A percentile compares a stretch with the other conserved stretches of the same genome.
Evolutionary conservation across 2,113 vertebrate genomes (phyloP).

Genomic region (Dasyornis broadbenti): DNA sequence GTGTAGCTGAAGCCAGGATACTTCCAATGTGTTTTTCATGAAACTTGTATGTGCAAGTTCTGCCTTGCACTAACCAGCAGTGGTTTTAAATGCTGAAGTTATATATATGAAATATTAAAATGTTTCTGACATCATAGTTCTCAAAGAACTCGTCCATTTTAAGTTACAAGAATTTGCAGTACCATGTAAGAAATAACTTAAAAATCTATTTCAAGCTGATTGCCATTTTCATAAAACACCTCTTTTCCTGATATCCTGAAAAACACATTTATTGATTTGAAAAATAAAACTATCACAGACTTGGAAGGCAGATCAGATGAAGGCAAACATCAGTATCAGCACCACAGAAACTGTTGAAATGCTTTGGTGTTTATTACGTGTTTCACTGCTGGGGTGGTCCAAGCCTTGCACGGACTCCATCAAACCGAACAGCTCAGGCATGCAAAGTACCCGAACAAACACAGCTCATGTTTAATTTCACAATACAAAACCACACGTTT

Average conservation of each 20-base stretch:
- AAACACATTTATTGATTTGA: not conserved
- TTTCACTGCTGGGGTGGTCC: not conserved
- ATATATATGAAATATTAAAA: not conserved
- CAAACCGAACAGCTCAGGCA: not conserved
- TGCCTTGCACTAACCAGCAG: not conserved
- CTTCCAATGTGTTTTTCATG: not conserved
- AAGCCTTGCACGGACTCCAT: not conserved
- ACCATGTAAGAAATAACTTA: not conserved
- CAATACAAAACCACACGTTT: rapidly evolving
- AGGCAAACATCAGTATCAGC: not conserved
- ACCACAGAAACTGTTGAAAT: not conserved
- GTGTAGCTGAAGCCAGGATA: not conserved
- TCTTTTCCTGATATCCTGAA: not conserved
- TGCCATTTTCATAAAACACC: not conserved
- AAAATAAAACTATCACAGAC: not conserved
- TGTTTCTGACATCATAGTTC: not conserved
- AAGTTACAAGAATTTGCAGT: not conserved
- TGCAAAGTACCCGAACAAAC: not conserved
- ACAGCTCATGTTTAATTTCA: not conserved
- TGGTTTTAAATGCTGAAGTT: not conserved
- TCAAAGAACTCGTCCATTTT: not conserved
- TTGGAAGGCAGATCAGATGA: not conserved
- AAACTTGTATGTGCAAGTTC: not conserved
- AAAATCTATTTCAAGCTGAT: not conserved
- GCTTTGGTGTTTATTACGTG: rapidly evolving